phyloP scores from a whole-genome alignment of 2,113 vertebrate genomes.

The Podiceps cristatus region DNA sequence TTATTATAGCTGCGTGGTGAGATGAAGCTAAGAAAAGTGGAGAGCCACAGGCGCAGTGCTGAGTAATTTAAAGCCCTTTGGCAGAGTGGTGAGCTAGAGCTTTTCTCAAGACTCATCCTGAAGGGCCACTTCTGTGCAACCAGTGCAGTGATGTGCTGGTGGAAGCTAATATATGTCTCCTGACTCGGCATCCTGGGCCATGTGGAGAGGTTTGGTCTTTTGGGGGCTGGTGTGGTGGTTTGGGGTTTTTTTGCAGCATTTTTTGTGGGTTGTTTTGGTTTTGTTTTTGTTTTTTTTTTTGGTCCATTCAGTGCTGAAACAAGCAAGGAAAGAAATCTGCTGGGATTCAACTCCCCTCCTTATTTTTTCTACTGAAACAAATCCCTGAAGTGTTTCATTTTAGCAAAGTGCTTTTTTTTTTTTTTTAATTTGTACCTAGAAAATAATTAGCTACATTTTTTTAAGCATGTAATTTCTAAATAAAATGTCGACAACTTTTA shows the following conservation, averaged over 20 bases:
- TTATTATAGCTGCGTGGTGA: background rate
- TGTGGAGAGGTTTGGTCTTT: background rate
- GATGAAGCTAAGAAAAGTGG: background rate
- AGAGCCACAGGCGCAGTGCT: background rate
- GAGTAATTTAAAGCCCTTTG: background rate
- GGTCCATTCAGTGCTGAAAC: background rate
- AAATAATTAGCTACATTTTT: background rate
- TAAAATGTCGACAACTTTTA: background rate
- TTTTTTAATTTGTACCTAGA: background rate
- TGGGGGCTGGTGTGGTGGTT: background rate
- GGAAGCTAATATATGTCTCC: background rate
- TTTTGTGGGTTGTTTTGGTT: too few relatives aligned
- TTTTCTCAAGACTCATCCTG: background rate
- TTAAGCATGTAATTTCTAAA: background rate
- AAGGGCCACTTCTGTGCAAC: background rate
- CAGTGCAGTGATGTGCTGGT: background rate
- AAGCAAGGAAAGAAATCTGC: background rate
- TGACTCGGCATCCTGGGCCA: background rate
- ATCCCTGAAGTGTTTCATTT: background rate
- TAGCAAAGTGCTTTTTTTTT: background rate
- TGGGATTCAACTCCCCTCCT: background rate
- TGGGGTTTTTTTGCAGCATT: too few relatives aligned
- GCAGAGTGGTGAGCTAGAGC: background rate
- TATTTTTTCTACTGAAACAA: background rate
- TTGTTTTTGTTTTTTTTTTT: too few relatives aligned